Evolutionary conservation across 2,113 vertebrate species (phyloP).

Genomic region (Ptilorrhoa leucosticta): DNA sequence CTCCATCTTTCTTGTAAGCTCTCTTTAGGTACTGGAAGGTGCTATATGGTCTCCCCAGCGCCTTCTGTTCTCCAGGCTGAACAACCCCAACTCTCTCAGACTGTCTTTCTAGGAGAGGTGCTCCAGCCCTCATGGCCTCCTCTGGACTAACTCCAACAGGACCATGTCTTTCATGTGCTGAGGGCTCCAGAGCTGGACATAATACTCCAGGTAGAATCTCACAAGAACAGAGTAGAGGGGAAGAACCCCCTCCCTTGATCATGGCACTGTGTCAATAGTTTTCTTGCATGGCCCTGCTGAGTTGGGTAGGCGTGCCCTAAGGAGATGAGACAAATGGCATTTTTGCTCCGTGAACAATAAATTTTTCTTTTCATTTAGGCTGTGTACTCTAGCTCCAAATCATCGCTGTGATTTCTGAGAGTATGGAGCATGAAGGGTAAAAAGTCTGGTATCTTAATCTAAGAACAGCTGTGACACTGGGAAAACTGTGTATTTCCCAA

Average conservation of each 20-base stretch:
- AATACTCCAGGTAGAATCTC: neutral
- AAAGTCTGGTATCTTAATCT: neutral
- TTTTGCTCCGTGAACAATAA: neutral
- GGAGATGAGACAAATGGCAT: neutral
- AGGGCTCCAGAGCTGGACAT: neutral
- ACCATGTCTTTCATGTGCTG: neutral
- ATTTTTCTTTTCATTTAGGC: neutral
- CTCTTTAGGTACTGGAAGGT: neutral
- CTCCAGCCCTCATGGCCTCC: neutral
- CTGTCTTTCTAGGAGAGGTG: neutral
- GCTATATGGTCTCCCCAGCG: neutral
- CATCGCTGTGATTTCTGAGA: neutral
- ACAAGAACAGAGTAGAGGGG: neutral
- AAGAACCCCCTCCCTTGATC: neutral
- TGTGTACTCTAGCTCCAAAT: neutral
- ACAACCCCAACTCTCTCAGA: neutral
- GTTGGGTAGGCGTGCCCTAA: neutral
- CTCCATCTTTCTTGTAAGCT: neutral
- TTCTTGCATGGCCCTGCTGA: neutral
- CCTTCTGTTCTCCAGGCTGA: neutral
- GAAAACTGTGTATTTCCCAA: neutral
- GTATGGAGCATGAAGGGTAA: neutral
- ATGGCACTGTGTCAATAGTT: neutral
- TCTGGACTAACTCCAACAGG: rapidly evolving
- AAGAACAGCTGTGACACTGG: neutral